Evolutionary conservation across 2,113 vertebrate genomes (phyloP).

Genomic region (Seriola rivoliana): DNA sequence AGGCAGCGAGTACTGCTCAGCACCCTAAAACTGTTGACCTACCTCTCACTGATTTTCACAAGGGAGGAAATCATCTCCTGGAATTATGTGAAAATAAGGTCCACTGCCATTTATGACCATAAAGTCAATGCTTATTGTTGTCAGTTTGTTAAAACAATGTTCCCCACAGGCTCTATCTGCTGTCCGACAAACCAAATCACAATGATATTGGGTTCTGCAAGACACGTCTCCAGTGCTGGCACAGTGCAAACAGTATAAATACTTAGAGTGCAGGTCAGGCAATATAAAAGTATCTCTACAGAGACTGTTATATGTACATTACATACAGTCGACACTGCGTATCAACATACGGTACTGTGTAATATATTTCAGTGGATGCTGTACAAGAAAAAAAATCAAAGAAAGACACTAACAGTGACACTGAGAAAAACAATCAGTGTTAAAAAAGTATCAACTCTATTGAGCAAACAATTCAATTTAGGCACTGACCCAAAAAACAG

Average conservation of each 20-base stretch:
- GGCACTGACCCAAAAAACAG: slow-evolving; percentile 31
- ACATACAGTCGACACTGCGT: neutral
- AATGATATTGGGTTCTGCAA: slow-evolving; percentile 4
- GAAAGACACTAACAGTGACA: neutral
- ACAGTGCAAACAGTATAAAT: slow-evolving; percentile 1
- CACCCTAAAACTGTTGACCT: slow-evolving; percentile 24
- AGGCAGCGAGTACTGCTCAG: neutral
- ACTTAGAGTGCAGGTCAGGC: neutral
- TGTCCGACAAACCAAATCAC: slow-evolving; percentile 4
- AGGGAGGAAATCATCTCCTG: neutral
- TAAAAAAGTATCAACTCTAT: slow-evolving; percentile 20
- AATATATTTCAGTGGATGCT: slow-evolving; percentile 4
- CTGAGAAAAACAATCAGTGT: neutral
- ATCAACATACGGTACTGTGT: neutral
- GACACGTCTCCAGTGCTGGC: neutral
- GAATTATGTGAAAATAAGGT: slow-evolving; percentile 9
- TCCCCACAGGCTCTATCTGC: slow-evolving; percentile 19
- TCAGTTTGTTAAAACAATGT: slow-evolving; percentile 8
- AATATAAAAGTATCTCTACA: neutral
- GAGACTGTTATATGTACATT: slow-evolving; percentile 10
- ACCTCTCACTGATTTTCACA: neutral
- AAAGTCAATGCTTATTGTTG: slow-evolving; percentile 11
- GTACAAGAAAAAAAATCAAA: neutral
- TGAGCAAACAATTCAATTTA: slow-evolving; percentile 41
- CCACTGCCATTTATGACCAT: slow-evolving; percentile 13